Evolutionary conservation across 2,888 invertebrate genomes (phyloP).

Genomic region (Aleiodes leptofemur): DNA sequence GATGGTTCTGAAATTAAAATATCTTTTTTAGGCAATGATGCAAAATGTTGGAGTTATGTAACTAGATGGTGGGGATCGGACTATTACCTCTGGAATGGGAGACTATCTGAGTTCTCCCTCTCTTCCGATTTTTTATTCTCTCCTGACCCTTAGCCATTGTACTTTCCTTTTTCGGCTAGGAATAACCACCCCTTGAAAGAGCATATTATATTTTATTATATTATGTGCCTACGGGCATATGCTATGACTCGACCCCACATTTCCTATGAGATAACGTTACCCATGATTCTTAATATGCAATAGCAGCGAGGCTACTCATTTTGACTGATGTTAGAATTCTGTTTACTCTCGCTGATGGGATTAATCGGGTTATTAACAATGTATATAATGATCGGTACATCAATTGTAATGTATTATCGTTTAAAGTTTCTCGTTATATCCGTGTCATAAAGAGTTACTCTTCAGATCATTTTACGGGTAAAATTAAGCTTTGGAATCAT

Average conservation of each 20-base stretch:
- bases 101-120: slow-evolving; percentile 7
- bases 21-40: slow-evolving; percentile 64
- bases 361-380: slow-evolving; percentile 52
- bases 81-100: slow-evolving; percentile 19
- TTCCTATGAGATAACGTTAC: slow-evolving; percentile 67
- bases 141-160: slow-evolving; percentile 37
- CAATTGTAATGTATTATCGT: not conserved
- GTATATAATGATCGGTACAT: slow-evolving; percentile 1
- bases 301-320: slow-evolving; percentile 22
- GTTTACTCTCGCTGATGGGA: slow-evolving; percentile 51
- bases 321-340: slow-evolving; percentile 37
- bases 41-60: slow-evolving; percentile 50
- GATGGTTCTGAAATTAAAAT: slow-evolving; percentile 65
- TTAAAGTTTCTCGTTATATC: no score
- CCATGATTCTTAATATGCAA: slow-evolving; percentile 37
- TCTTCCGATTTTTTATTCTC: slow-evolving; percentile 18
- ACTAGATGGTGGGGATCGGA: slow-evolving; percentile 31
- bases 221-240: slow-evolving; percentile 58
- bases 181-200: slow-evolving; percentile 40
- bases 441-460: no score
- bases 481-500: no score
- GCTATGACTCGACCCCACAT: slow-evolving; percentile 50
- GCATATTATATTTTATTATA: slow-evolving; percentile 50
- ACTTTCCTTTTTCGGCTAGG: slow-evolving; percentile 1
- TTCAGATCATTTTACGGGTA: no score